Evolutionary conservation across 2,797 vertebrate species (phyloP).

Genomic region (Aphelocoma californica): DNA sequence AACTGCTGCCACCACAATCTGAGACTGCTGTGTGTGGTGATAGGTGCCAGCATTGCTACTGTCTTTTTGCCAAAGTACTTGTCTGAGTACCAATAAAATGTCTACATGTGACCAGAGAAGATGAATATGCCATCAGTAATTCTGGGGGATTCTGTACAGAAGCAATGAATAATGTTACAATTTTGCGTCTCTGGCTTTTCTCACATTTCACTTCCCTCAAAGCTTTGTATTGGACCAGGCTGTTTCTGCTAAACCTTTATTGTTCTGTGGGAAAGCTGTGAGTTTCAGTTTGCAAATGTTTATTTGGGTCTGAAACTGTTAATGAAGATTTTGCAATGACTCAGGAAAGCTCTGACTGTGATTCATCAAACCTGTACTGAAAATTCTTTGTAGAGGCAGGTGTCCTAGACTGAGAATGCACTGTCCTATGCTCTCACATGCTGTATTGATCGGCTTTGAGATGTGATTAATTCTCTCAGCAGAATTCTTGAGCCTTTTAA

Average conservation of each 20-base stretch:
- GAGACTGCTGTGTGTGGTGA: not conserved
- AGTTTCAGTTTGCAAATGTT: not conserved
- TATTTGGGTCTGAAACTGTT: not conserved
- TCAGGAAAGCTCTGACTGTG: not conserved
- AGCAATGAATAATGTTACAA: not conserved
- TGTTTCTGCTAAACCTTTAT: not conserved
- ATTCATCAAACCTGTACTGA: slow-evolving; percentile 20
- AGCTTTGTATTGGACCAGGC: not conserved
- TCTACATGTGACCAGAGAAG: not conserved
- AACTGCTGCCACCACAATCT: not conserved
- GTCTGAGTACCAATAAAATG: not conserved
- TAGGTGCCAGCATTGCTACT: not conserved
- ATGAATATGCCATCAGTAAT: not conserved
- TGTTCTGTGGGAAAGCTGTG: not conserved
- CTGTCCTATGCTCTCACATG: rapidly evolving
- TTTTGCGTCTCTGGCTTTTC: not conserved
- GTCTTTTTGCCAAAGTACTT: not conserved
- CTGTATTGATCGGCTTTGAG: not conserved
- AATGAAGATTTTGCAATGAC: slow-evolving; percentile 13
- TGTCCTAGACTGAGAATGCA: not conserved
- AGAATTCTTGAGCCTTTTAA: not conserved
- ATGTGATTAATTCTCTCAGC: not conserved
- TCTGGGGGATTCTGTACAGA: not conserved
- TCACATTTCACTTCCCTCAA: slow-evolving; percentile 10
- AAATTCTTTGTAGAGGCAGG: not conserved